These are phyloP conservation scores for Asarcornis scutulata DNA, from an alignment of 2,113 vertebrate genomes.

Conservation along the genomic window DNA sequence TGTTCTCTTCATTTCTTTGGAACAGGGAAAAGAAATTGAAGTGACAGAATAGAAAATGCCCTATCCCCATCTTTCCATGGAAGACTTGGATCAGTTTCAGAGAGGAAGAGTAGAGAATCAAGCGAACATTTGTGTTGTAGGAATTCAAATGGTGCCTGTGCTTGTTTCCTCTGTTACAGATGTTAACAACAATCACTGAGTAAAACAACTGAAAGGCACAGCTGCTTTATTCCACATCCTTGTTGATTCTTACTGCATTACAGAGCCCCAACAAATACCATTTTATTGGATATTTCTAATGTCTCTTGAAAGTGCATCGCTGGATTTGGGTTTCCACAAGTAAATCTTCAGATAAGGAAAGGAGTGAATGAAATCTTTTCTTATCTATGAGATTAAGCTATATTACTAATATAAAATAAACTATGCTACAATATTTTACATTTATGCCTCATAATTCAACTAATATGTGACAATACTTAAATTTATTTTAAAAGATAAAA, in stretches of 20 bases:
- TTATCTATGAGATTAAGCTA: conserved; percentile 10
- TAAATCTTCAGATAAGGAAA: conserved; percentile 39
- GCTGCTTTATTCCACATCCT: conserved; percentile 75
- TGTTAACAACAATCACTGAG: conserved; percentile 40
- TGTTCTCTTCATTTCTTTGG: not conserved
- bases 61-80: not conserved
- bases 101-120: not conserved
- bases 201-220: conserved; percentile 69
- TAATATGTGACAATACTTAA: conserved; percentile 12
- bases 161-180: conserved; percentile 53
- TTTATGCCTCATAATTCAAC: conserved; percentile 43
- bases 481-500: conserved; percentile 8
- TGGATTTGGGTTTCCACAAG: conserved; percentile 62
- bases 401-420: not conserved
- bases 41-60: not conserved
- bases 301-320: conserved; percentile 63
- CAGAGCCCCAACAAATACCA: conserved; percentile 67
- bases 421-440: conserved; percentile 20
- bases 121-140: not conserved
- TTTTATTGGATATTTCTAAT: conserved; percentile 76
- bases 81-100: not conserved
- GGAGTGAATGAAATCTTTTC: conserved; percentile 30
- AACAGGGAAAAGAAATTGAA: not conserved
- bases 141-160: conserved; percentile 20
- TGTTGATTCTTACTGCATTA: conserved; percentile 71